Base-by-base conservation (phyloP, 2,113 vertebrate species). In the Corvus moneduloides region DNA sequence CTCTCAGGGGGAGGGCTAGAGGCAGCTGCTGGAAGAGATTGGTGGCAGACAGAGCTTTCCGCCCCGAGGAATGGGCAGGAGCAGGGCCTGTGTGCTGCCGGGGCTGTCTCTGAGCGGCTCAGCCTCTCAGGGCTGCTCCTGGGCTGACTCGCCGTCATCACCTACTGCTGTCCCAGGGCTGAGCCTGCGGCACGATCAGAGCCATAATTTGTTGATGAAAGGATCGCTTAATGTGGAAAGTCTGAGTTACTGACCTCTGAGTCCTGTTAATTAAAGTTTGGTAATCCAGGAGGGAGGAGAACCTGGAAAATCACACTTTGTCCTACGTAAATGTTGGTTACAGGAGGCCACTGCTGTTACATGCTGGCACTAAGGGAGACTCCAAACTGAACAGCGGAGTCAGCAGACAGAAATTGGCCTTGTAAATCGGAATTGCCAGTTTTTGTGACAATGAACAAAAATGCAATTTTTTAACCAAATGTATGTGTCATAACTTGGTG, bases 391-490 rank as follows among this genome's bases (percentile, higher is more conserved):
- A 7, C 79, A 71, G 61, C 1, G 0, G 22, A 93, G 85, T 52
- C 74, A 80, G 74, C 82, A 90, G 87, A 48, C 79, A 83, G 69
- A 87, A 85, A 79, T 7, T 2, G n/a, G 74, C 68, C 93, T 80
- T 84, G 78, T 85, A 91, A 94, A 95, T 94, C 13, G 59, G 67
- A 92, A 71, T 87, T 81, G 92, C 89, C 16, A 76, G 51, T n/a
- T 93, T 96, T 94, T 96, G 92, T 8, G n/a, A 94, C 95, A 87
- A 89, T 49, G 95, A 96, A 94, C 87, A 94, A 85, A 94, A 94
- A 96, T 94, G 85, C 86, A 93, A 94, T 87, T 94, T 94, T 97
- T 95, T 43, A 96, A 95, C 95, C 83, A 87, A 91, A 91, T 52
- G 52, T 89, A 91, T 96, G 79, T 81, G 97, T 96, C 94, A 66